Percentiles rank a stretch among this genome's conserved stretches.
Conservation (phyloP, 1,140 invertebrate species). For the Neodiprion virginianus region DNA sequence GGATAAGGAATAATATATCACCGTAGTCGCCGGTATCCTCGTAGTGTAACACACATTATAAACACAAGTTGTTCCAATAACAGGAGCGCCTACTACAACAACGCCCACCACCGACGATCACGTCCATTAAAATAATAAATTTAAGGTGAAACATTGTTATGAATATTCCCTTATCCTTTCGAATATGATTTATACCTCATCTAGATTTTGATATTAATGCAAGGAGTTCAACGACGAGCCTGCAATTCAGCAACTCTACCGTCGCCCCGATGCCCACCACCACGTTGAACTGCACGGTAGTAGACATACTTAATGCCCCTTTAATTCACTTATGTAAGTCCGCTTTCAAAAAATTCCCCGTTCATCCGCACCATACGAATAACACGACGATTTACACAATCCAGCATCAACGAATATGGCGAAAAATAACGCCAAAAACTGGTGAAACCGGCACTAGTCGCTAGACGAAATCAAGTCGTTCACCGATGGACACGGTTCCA, state of each 20-base stretch:
- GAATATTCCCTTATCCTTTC: background rate
- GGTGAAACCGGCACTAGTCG: background rate
- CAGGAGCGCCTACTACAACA: slow-evolving; percentile 6
- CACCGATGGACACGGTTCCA: background rate
- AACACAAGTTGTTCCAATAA: background rate
- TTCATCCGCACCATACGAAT: background rate
- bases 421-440: background rate
- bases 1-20: background rate
- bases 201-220: background rate
- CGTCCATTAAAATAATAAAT: slow-evolving; percentile 1
- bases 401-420: background rate
- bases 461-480: background rate
- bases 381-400: too few species aligned
- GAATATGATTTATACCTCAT: background rate
- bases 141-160: too few species aligned
- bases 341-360: background rate
- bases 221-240: too few species aligned
- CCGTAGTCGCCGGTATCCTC: slow-evolving; percentile 6
- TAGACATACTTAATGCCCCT: slow-evolving; percentile 1
- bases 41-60: background rate
- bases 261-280: background rate
- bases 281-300: background rate
- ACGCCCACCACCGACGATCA: slow-evolving; percentile 1
- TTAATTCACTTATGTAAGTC: slow-evolving; percentile 7
- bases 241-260: background rate